Evolutionary conservation across 2,888 invertebrate species (phyloP), one percentile per base, ranked within the genome.

Genomic region (Norana najaformis): DNA sequence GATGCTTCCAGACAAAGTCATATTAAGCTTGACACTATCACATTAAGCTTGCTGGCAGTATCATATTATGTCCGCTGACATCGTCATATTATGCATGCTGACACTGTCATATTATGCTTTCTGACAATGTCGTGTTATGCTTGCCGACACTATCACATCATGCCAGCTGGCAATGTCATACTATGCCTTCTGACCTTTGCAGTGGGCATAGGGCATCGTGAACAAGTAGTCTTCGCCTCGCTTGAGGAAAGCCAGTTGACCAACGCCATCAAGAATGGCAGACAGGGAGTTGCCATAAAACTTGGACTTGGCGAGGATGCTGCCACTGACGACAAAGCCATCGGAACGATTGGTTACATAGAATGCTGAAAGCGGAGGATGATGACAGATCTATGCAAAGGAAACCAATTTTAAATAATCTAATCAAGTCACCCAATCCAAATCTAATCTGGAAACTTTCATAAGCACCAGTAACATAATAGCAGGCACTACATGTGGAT

Each of bases 221-320:
- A 98, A 96, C 85, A 97, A 96, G 94, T 98, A 98, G 91, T 97
- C 97, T 95, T 98, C 98, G 3, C 97, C 98, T 94, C 98, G 96
- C 47, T 97, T 97, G 93, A 97, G 95, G 91, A 98, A 96, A 90
- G 97, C 97, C 91, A 98, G 95, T 91, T 97, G 96, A 30, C 97
- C 98, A 93, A 97, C 96, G 36, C 98, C 98, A 94, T 98, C 98
- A 93, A 98, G 95, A 91, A 98, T 97, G 41, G 98, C 98, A 5
- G 98, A 98, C 90, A 98, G 97, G 83, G 98, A 98, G 95, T 98
- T 98, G 30, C 98, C 98, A 94, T 98, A 98, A 95, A 98, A 98
- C 95, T 98, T 98, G 89, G 98, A 98, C 94, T 97, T 97, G 37
- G 98, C 98, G 92, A 98, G 96, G 93, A 98, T 97, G 93, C 98